A percentile compares a stretch with the other conserved stretches of the same genome.
phyloP scores from a whole-genome alignment of 1,140 invertebrate genomes.

The Hylaeus volcanicus region DNA sequence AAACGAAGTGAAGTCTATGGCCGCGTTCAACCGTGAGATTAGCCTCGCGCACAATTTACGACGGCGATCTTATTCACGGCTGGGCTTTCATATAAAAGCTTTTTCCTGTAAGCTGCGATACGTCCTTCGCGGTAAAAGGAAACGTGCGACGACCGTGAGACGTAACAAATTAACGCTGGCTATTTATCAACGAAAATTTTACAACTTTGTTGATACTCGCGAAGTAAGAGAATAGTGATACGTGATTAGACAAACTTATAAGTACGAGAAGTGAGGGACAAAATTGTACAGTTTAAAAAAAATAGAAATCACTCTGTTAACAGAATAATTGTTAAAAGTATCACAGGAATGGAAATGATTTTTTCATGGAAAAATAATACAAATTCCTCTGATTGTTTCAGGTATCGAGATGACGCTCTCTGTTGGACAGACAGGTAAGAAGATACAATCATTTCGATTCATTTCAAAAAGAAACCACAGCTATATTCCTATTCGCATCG shows the following conservation, averaged over 20 bases:
- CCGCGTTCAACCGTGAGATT: conserved; percentile 76
- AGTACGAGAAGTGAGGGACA: too few species aligned
- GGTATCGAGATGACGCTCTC: conserved; percentile 88
- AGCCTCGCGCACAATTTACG: conserved; percentile 79
- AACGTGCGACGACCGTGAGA: conserved; percentile 37
- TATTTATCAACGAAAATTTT: neutral
- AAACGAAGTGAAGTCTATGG: conserved; percentile 38
- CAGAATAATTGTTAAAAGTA: too few species aligned
- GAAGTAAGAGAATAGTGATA: too few species aligned
- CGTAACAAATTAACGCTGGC: conserved; percentile 66
- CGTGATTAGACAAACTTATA: too few species aligned
- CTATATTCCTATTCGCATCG: too few species aligned
- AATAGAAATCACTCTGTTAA: too few species aligned
- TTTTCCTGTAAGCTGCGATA: conserved; percentile 80
- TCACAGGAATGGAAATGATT: neutral
- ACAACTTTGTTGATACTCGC: neutral
- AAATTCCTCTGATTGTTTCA: conserved; percentile 80
- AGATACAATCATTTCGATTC: neutral
- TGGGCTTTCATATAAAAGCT: conserved; percentile 80
- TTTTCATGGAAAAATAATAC: neutral
- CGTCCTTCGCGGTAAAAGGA: conserved; percentile 57
- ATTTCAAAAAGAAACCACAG: neutral
- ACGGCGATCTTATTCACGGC: conserved; percentile 76
- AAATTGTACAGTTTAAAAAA: too few species aligned
- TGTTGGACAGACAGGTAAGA: conserved; percentile 89